A percentile compares a stretch with the other conserved stretches of the same genome.
Conservation (phyloP, 2,113 vertebrate species). For the Dicentrarchus labrax region DNA sequence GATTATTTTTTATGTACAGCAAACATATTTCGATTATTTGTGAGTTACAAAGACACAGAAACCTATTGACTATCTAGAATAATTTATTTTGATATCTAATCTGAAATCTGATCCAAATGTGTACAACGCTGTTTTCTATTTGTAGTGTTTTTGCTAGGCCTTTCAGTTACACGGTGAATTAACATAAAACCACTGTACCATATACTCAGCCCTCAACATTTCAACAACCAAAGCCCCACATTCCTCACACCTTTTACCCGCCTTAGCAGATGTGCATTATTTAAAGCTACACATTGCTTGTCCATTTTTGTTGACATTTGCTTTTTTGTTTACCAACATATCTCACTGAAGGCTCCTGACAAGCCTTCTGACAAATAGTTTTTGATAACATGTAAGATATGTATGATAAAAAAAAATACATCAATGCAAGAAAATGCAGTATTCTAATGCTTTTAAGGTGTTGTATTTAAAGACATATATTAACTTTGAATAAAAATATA, state of each 20-base stretch:
- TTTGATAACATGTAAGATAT: conserved; percentile 64
- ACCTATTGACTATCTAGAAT: conserved; percentile 6
- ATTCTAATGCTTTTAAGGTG: conserved; percentile 70
- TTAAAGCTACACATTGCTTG: neutral
- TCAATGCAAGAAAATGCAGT: conserved; percentile 66
- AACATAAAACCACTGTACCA: conserved; percentile 2
- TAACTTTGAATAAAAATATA: conserved; percentile 81
- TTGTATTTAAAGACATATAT: conserved; percentile 78
- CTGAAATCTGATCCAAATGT: neutral
- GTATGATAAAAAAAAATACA: conserved; percentile 24
- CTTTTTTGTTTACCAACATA: conserved; percentile 37
- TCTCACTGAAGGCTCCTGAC: conserved; percentile 29
- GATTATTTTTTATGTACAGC: neutral
- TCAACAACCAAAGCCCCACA: neutral
- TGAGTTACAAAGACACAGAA: conserved; percentile 12
- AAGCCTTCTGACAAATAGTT: conserved; percentile 41
- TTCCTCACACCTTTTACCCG: conserved; percentile 12
- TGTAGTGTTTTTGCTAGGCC: neutral
- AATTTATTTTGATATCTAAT: conserved; percentile 7
- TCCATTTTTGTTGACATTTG: conserved; percentile 1
- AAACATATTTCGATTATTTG: conserved; percentile 2
- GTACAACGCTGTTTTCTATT: neutral
- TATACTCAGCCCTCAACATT: neutral
- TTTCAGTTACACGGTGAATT: neutral
- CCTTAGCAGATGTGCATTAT: conserved; percentile 25